A percentile compares a stretch with the other conserved stretches of the same genome.
Conservation (phyloP, 2,797 vertebrate genomes). For the Enteromius radiatus region DNA sequence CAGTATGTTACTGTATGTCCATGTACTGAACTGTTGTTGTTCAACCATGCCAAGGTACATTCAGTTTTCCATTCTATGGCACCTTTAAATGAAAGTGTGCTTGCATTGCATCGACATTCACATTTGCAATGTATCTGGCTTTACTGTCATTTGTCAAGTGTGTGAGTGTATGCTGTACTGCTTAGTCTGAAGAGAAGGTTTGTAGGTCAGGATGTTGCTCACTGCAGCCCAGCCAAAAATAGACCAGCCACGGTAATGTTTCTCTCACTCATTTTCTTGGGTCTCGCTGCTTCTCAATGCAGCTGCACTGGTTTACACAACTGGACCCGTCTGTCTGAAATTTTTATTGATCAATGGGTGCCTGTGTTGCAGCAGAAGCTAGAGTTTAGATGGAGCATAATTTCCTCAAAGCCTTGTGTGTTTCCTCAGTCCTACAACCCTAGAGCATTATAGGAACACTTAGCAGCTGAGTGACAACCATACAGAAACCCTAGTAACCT, state of each 20-base stretch:
- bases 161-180: conserved; percentile 20
- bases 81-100: background rate
- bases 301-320: background rate
- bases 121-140: background rate
- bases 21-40: too few relatives aligned
- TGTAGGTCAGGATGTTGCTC: conserved; percentile 71
- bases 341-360: background rate
- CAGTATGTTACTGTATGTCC: too few relatives aligned
- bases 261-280: conserved; percentile 19
- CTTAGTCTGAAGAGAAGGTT: conserved; percentile 62
- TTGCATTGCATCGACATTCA: background rate
- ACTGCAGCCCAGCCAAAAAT: conserved; percentile 69
- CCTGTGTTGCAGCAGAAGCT: background rate
- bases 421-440: background rate
- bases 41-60: too few relatives aligned
- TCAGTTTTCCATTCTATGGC: too few relatives aligned
- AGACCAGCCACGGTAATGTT: conserved; percentile 60
- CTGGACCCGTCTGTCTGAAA: background rate
- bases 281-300: background rate
- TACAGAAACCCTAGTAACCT: background rate
- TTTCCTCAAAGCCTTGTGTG: background rate
- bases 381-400: too few relatives aligned
- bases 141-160: background rate
- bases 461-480: background rate
- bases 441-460: background rate